Percentiles rank a stretch among this genome's conserved stretches.
Conservation (phyloP, 2,797 vertebrate species). For the Crenichthys baileyi region DNA sequence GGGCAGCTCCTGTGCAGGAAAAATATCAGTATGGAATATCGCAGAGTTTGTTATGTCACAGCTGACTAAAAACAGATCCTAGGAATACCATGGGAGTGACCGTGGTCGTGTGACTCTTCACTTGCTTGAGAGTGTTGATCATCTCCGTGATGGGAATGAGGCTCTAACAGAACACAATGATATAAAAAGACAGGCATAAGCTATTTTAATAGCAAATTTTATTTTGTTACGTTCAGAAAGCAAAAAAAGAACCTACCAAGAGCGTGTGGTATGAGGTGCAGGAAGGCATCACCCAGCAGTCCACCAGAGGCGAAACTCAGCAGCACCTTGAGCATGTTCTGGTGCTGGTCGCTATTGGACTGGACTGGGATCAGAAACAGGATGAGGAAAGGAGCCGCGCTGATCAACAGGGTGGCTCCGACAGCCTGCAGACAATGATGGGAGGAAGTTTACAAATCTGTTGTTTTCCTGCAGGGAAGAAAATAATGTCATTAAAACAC, state of each 20-base stretch:
- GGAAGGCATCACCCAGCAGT: slow-evolving; percentile 92
- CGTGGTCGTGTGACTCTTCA: slow-evolving; percentile 77
- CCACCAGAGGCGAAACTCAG: slow-evolving; percentile 94
- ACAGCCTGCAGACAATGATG: slow-evolving; percentile 79
- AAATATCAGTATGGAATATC: neutral
- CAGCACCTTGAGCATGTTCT: slow-evolving; percentile 90
- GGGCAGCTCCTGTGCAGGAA: slow-evolving; percentile 76
- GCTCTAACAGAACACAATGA: slow-evolving; percentile 73
- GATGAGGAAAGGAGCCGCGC: slow-evolving; percentile 91
- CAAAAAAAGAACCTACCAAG: slow-evolving; percentile 68
- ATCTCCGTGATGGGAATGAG: slow-evolving; percentile 83
- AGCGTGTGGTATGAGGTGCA: slow-evolving; percentile 94
- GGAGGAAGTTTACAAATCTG: slow-evolving; percentile 2
- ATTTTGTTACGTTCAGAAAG: neutral
- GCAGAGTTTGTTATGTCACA: neutral
- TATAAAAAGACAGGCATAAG: neutral
- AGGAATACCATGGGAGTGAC: slow-evolving; percentile 85
- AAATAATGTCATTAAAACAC: neutral
- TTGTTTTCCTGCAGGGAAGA: neutral
- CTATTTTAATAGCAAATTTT: neutral
- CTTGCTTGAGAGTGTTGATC: slow-evolving; percentile 61
- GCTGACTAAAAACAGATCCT: neutral
- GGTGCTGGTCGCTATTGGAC: slow-evolving; percentile 90
- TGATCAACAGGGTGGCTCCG: slow-evolving; percentile 91
- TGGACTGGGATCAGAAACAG: slow-evolving; percentile 94